Conservation (phyloP, 2,797 vertebrate genomes). For the Spea hammondii region DNA sequence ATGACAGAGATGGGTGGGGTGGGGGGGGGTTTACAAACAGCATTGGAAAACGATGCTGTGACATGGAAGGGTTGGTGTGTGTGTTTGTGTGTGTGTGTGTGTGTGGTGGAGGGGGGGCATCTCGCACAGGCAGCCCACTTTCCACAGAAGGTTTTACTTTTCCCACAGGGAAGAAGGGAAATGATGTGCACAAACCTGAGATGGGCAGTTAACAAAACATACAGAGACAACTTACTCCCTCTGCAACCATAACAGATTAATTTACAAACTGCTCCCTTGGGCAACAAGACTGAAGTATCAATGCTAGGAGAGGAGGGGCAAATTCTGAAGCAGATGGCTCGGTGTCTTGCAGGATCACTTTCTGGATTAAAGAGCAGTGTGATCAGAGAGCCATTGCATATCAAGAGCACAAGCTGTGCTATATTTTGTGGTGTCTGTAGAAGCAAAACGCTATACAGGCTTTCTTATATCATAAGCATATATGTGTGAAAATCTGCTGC, state of each 20-base stretch:
- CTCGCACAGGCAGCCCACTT: constrained; percentile 17
- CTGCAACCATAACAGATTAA: constrained; percentile 52
- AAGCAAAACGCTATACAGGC: background rate
- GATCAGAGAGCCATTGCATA: constrained; percentile 14
- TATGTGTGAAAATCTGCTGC: background rate
- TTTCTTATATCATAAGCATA: background rate
- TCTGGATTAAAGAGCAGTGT: constrained; percentile 44
- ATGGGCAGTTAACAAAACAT: constrained; percentile 52
- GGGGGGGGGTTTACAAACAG: constrained; percentile 4
- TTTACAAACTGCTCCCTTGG: constrained; percentile 51
- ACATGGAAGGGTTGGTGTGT: constrained; percentile 3
- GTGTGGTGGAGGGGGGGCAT: background rate
- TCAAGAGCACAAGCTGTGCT: constrained; percentile 11
- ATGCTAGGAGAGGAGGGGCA: constrained; percentile 17
- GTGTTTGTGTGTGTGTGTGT: background rate
- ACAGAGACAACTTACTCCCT: constrained; percentile 47
- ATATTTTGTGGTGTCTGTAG: background rate
- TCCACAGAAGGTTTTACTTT: constrained; percentile 25
- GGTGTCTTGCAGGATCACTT: constrained; percentile 36
- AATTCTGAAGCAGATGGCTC: constrained; percentile 40
- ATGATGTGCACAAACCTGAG: constrained; percentile 45
- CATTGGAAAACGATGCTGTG: background rate
- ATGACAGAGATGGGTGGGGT: constrained; percentile 36
- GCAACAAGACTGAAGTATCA: constrained; percentile 41
- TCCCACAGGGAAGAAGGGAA: constrained; percentile 41